These are phyloP conservation scores for Scrobipalpa atriplicella DNA, from an alignment of 2,888 invertebrate genomes.

Conservation along the genomic window DNA sequence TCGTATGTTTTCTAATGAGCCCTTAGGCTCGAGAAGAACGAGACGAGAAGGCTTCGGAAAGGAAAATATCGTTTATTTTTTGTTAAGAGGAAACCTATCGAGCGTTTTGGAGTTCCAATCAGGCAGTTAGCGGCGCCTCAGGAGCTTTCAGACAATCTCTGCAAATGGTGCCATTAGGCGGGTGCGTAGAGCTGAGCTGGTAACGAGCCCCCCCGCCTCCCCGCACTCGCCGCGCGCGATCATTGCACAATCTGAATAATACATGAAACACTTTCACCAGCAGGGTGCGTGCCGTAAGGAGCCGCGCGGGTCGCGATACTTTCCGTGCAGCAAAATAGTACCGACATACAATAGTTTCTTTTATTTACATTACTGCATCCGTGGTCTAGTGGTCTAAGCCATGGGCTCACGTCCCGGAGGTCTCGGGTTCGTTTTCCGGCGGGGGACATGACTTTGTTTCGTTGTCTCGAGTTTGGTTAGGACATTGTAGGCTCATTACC, in stretches of 20 bases:
- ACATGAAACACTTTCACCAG: constrained; percentile 59
- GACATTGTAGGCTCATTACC: no score
- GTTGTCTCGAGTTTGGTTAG: no score
- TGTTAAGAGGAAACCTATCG: constrained; percentile 37
- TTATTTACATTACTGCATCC: no score
- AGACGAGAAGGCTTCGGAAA: constrained; percentile 29
- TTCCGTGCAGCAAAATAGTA: background rate
- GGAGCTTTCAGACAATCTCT: constrained; percentile 58
- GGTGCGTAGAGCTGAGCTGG: constrained; percentile 52
- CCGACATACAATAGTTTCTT: no score
- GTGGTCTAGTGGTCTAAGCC: no score
- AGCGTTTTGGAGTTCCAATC: constrained; percentile 48
- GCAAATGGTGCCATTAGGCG: constrained; percentile 68
- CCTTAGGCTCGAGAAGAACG: constrained; percentile 28
- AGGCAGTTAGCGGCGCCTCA: constrained; percentile 48
- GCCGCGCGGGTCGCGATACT: background rate
- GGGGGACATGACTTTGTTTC: no score
- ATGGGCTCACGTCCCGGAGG: no score
- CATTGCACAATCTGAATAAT: constrained; percentile 72
- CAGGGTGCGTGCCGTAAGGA: constrained; percentile 10
- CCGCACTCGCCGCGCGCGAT: constrained; percentile 41
- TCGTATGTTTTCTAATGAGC: constrained; percentile 6
- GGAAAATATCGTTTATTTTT: constrained; percentile 35
- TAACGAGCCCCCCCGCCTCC: constrained; percentile 48
- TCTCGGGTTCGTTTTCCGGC: no score